Evolutionary conservation across 92 coral and sea anemone genomes (phyloP).

Genomic region (Palythoa heliodiscus): DNA sequence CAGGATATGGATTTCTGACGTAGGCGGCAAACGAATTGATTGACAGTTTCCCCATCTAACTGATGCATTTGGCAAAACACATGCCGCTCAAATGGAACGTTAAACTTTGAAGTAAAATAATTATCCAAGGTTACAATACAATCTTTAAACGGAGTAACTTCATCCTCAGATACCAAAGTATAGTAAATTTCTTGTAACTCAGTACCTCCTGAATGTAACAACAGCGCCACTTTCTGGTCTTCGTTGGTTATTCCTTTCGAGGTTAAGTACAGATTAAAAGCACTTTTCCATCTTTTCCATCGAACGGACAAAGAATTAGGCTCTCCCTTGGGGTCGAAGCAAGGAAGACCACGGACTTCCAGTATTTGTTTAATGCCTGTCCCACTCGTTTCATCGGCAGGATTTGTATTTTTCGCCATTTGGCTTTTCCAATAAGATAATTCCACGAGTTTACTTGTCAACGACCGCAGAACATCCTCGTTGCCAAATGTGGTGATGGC

Average conservation of each 20-base stretch:
- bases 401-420: not conserved
- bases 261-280: constrained; percentile 60
- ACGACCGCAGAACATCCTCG: not conserved
- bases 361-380: not conserved
- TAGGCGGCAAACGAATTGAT: constrained; percentile 56
- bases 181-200: constrained; percentile 62
- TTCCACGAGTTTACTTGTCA: not conserved
- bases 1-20: constrained; percentile 57
- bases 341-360: not conserved
- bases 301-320: constrained; percentile 4
- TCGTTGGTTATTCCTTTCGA: constrained; percentile 64
- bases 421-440: not conserved
- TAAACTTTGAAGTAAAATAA: constrained; percentile 54
- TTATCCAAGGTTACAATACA: constrained; percentile 54
- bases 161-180: constrained; percentile 52
- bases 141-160: constrained; percentile 31
- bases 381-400: not conserved
- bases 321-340: not conserved
- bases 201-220: constrained; percentile 52
- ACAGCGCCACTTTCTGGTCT: constrained; percentile 54
- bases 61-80: constrained; percentile 54
- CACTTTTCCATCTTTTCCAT: constrained; percentile 25
- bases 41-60: constrained; percentile 30
- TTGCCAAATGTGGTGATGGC: not conserved
- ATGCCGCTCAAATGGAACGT: constrained; percentile 53